phyloP scores from a whole-genome alignment of 2,888 invertebrate species.

The Hypomecis atomaria region DNA sequence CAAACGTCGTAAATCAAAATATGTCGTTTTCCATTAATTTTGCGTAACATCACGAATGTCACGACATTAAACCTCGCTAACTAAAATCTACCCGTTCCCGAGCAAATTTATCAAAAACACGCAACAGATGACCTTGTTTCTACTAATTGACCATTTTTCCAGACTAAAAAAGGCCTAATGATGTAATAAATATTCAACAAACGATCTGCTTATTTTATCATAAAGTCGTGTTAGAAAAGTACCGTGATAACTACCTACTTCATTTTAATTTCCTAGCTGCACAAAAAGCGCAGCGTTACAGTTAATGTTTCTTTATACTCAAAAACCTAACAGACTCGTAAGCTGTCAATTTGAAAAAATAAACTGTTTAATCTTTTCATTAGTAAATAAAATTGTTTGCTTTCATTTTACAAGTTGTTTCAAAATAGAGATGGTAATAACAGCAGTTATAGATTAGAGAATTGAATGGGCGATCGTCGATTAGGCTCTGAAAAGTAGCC shows the following conservation, averaged over 20 bases:
- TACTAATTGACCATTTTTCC: slow-evolving; percentile 23
- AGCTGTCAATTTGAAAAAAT: neutral
- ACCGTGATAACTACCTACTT: slow-evolving; percentile 19
- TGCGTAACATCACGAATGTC: slow-evolving; percentile 53
- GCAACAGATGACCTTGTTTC: slow-evolving; percentile 51
- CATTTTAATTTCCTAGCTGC: slow-evolving; percentile 9
- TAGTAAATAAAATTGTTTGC: neutral
- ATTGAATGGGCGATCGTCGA: slow-evolving; percentile 14
- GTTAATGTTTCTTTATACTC: neutral
- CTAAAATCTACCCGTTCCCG: slow-evolving; percentile 46
- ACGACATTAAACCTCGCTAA: slow-evolving; percentile 45
- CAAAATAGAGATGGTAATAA: slow-evolving; percentile 16
- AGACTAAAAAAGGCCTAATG: slow-evolving; percentile 16
- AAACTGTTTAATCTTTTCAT: neutral
- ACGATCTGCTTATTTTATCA: slow-evolving; percentile 8
- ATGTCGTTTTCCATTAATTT: slow-evolving; percentile 55
- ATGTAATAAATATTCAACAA: slow-evolving; percentile 27
- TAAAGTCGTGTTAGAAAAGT: slow-evolving; percentile 14
- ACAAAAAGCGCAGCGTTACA: slow-evolving; percentile 11
- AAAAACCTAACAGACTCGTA: no score
- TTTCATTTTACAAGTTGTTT: slow-evolving; percentile 1
- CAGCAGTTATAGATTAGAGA: slow-evolving; percentile 5
- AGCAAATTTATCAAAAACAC: slow-evolving; percentile 60
- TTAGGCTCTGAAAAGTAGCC: slow-evolving; percentile 18
- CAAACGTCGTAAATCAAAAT: slow-evolving; percentile 53